Conservation (phyloP, 2,797 vertebrate species). For the Poeciliopsis gracilis region DNA sequence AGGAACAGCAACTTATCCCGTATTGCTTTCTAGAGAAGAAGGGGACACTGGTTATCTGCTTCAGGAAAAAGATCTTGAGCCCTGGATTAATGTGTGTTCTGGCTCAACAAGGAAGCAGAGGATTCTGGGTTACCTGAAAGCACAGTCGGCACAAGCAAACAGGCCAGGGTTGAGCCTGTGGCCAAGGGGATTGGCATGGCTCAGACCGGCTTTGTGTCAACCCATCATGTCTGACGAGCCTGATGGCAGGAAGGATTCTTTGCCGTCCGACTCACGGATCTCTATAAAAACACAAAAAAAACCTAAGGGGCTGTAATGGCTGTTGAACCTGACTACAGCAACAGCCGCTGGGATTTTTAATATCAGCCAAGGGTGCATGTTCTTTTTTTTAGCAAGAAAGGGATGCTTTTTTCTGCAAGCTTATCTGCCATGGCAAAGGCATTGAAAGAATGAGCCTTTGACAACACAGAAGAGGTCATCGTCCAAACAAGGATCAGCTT, state of each 20-base stretch:
- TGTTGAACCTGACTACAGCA: constrained; percentile 80
- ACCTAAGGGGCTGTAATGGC: constrained; percentile 85
- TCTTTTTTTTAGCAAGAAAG: constrained; percentile 80
- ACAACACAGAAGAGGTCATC: constrained; percentile 86
- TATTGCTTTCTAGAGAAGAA: constrained; percentile 50
- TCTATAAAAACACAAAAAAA: constrained; percentile 83
- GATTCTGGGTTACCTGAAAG: constrained; percentile 78
- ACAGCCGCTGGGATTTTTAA: constrained; percentile 80
- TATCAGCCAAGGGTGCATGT: constrained; percentile 72
- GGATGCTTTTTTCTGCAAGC: constrained; percentile 80
- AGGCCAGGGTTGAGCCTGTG: constrained; percentile 78
- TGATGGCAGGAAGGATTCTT: constrained; percentile 82
- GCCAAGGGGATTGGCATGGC: constrained; percentile 77
- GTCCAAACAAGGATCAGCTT: constrained; percentile 84
- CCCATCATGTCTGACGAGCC: constrained; percentile 88
- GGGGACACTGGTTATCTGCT: constrained; percentile 62
- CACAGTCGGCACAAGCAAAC: constrained; percentile 78
- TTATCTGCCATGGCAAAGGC: constrained; percentile 89
- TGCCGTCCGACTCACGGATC: constrained; percentile 79
- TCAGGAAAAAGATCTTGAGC: constrained; percentile 58
- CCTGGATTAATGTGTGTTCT: constrained; percentile 82
- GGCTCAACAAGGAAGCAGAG: constrained; percentile 67
- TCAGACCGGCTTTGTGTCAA: constrained; percentile 81
- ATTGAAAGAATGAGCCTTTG: constrained; percentile 90
- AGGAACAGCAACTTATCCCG: constrained; percentile 60